Conservation (phyloP, 2,113 vertebrate genomes). For the Odontesthes bonariensis region DNA sequence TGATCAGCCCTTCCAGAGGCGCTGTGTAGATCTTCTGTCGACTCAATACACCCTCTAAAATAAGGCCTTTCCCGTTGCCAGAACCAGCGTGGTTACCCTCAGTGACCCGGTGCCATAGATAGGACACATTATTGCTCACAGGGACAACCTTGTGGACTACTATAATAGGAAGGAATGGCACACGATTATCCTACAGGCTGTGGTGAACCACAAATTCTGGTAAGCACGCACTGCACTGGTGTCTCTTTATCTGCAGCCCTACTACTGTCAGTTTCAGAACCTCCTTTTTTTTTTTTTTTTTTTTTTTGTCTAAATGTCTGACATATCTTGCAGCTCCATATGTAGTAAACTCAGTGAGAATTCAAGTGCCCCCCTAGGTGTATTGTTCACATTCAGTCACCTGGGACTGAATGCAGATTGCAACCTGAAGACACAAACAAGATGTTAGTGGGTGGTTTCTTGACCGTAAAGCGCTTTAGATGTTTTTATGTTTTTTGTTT, state of each 20-base stretch:
- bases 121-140: slow-evolving; percentile 6
- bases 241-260: not conserved
- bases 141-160: not conserved
- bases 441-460: not conserved
- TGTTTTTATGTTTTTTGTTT: not conserved
- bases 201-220: not conserved
- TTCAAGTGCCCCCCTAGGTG: not conserved
- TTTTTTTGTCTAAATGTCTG: no score
- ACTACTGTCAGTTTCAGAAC: not conserved
- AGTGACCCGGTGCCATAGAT: slow-evolving; percentile 1
- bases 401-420: not conserved
- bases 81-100: slow-evolving; percentile 1
- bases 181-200: not conserved
- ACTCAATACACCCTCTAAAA: not conserved
- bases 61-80: not conserved
- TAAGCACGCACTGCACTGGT: not conserved
- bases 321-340: no score
- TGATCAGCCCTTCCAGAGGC: not conserved
- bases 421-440: not conserved
- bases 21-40: not conserved
- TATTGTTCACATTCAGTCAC: not conserved
- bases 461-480: not conserved
- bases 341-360: not conserved
- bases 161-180: not conserved
- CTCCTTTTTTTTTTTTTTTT: no score